These are phyloP conservation scores for Ditylenchus dipsaci DNA, from an alignment of 1,140 invertebrate genomes.

Conservation along the genomic window DNA sequence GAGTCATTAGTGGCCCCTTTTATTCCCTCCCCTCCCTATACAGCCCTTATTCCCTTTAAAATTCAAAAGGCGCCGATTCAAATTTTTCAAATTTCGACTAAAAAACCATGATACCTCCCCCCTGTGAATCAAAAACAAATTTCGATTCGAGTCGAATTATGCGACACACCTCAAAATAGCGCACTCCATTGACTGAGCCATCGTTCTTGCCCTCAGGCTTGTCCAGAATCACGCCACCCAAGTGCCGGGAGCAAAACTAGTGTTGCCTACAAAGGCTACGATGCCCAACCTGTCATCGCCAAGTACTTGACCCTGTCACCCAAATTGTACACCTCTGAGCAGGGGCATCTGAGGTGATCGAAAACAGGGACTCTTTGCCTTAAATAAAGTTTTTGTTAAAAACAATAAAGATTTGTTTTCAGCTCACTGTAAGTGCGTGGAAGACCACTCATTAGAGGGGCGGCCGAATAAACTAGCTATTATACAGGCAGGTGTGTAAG, in stretches of 20 bases:
- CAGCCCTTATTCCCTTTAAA: too few relatives aligned
- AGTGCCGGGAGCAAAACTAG: slow-evolving; percentile 81
- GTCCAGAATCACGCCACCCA: slow-evolving; percentile 93
- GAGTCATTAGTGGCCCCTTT: too few relatives aligned
- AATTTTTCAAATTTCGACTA: too few relatives aligned
- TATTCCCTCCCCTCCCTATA: too few relatives aligned
- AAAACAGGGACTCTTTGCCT: slow-evolving; percentile 30
- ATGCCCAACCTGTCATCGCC: slow-evolving; percentile 15
- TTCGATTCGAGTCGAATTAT: too few relatives aligned
- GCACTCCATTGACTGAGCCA: slow-evolving; percentile 82
- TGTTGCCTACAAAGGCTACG: slow-evolving; percentile 95
- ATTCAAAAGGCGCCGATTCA: too few relatives aligned
- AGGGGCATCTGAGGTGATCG: slow-evolving; percentile 18
- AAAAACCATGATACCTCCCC: too few relatives aligned
- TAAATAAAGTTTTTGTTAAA: slow-evolving; percentile 6
- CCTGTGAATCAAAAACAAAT: background rate
- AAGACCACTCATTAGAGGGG: background rate
- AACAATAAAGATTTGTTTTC: background rate
- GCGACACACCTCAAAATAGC: slow-evolving; percentile 74
- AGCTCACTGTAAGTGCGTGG: slow-evolving; percentile 3
- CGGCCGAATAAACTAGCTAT: too few relatives aligned
- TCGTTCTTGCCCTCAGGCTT: slow-evolving; percentile 94
- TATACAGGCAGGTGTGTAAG: too few relatives aligned
- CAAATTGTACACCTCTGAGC: slow-evolving; percentile 19
- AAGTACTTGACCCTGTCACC: slow-evolving; percentile 15